Evolutionary conservation across 2,888 invertebrate species (phyloP), one percentile per base, ranked within the genome.

Genomic region (Aleiodes leptofemur): DNA sequence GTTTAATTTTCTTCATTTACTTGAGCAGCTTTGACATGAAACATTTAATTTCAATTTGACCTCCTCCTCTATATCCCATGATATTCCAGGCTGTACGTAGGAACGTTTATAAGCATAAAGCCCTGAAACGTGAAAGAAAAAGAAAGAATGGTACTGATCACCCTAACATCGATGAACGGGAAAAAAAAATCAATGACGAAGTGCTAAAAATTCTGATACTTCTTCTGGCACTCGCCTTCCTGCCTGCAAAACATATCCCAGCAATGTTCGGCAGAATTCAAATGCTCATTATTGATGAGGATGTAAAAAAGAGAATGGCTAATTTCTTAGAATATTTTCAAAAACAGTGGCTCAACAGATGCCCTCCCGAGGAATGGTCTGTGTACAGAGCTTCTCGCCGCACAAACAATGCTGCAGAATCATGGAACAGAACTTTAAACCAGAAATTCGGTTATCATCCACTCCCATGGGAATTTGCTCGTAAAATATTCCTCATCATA

Each of bases 161-260:
- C 6, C 34, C 34, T 3, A 34, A 34, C 4, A 6, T 6, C 6
- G 34, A 34, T 34, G 34, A 34, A 34, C 34, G 34, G 34, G n/a
- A n/a, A 14, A 11, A 16, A 55, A 16, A 55, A 14, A 14, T 55
- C 16, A 55, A 55, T 6, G 16, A 3, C n/a, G 16, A 55, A 14
- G 16, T 55, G 3, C 55, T n/a, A 55, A n/a, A n/a, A 14, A 16
- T 13, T 6, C n/a, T 55, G 6, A 55, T 3, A 2, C 16, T 55
- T 14, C n/a, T 55, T 14, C 7, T 59, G 59, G 59, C 59, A n/a
- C 34, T 59, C n/a, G 59, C 59, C 4, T 59, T 59, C 59, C 14
- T 59, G n/a, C 59, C 59, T 6, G 59, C 59, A n/a, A 9, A n/a
- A 4, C 7, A n/a, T n/a, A 59, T 59, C 13, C 5, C 3, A 3